These are phyloP conservation scores for Sorex maritimensis DNA, from an alignment of 2,797 vertebrate genomes.

Conservation along the genomic window DNA sequence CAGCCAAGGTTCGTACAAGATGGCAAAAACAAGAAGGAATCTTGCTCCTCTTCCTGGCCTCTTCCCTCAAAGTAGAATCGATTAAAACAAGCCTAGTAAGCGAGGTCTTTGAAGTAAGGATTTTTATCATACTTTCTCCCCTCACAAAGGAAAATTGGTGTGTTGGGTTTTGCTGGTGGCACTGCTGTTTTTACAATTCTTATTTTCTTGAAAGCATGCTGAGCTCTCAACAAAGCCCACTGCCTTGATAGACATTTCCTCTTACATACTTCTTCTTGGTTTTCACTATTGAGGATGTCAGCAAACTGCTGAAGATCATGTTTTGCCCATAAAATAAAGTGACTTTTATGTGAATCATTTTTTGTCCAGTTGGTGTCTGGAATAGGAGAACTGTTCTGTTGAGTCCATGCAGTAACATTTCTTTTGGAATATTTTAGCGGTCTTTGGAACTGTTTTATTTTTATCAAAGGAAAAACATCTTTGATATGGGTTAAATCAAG, in stretches of 20 bases:
- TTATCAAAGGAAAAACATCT: not conserved
- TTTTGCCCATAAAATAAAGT: conserved; percentile 86
- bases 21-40: conserved; percentile 81
- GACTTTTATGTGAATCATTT: conserved; percentile 82
- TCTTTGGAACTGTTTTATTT: not conserved
- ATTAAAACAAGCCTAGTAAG: conserved; percentile 70
- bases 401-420: conserved; percentile 58
- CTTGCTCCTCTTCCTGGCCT: conserved; percentile 66
- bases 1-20: conserved; percentile 84
- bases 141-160: not conserved
- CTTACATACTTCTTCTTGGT: conserved; percentile 78
- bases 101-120: conserved; percentile 21
- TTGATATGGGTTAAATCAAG: not conserved
- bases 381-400: not conserved
- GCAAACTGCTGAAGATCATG: conserved; percentile 77
- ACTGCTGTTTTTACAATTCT: conserved; percentile 62
- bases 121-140: conserved; percentile 48
- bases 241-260: conserved; percentile 82
- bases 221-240: conserved; percentile 77
- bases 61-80: conserved; percentile 59
- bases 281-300: conserved; percentile 85
- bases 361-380: not conserved
- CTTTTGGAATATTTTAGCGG: conserved; percentile 52
- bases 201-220: conserved; percentile 74
- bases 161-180: not conserved